A percentile compares a stretch with the other conserved stretches of the same genome.
These are phyloP conservation scores for Leptodactylus fallax DNA, from an alignment of 2,797 vertebrate genomes.

Conservation along the genomic window DNA sequence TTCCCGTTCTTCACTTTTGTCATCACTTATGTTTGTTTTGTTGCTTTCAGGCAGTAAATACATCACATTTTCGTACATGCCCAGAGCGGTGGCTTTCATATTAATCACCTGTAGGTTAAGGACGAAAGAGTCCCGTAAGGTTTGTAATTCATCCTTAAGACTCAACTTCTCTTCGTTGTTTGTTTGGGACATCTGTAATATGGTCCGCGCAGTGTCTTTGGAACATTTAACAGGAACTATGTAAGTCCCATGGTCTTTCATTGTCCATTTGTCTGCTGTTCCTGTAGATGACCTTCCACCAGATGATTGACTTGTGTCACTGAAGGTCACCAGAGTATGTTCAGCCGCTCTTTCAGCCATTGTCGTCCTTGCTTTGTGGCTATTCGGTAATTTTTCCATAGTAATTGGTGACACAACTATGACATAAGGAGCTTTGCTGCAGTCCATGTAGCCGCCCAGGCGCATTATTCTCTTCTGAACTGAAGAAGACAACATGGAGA, in stretches of 20 bases:
- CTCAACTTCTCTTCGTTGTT: neutral
- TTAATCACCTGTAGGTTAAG: neutral
- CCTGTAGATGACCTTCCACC: neutral
- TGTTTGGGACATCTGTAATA: neutral
- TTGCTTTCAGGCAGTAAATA: slow-evolving; percentile 1
- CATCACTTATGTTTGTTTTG: neutral
- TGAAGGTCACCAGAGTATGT: neutral
- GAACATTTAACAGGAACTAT: neutral
- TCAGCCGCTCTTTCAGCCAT: neutral
- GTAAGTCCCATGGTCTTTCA: neutral
- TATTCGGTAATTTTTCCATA: neutral
- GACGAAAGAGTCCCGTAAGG: neutral
- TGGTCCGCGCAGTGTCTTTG: neutral
- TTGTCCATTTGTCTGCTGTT: neutral
- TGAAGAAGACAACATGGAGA: neutral
- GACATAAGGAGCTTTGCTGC: neutral
- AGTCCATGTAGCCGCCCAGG: neutral
- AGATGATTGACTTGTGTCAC: neutral
- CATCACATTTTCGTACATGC: neutral
- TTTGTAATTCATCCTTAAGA: neutral
- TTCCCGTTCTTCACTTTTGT: neutral
- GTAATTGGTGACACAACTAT: neutral
- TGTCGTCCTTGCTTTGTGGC: neutral
- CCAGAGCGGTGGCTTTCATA: slow-evolving; percentile 4
- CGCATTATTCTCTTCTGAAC: neutral